Base-by-base conservation (phyloP, 2,888 invertebrate species). In the Lasioglossum malachurum region DNA sequence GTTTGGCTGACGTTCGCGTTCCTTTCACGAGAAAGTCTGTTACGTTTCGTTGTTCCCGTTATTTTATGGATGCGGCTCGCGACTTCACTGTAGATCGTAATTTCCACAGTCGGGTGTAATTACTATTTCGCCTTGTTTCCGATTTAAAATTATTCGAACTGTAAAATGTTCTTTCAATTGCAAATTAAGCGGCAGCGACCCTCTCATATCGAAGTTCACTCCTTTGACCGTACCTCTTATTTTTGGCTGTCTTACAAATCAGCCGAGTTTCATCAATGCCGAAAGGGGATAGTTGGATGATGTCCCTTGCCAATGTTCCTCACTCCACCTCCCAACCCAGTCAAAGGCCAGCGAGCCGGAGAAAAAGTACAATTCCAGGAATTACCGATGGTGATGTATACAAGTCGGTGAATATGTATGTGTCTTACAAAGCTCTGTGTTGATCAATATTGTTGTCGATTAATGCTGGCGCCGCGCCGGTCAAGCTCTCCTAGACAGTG, bases 321-420 rank as follows among this genome's bases (percentile, higher is more conserved):
- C 64, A 16, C 31, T 27, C 64, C 31, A 64, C 31, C 64, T 3
- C 5, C 19, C 31, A 0, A 19, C 31, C 64, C 19, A 64, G 31
- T 19, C 64, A 64, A 64, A 64, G 64, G 31, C 64, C 2, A 64
- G 16, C 60, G 60, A 64, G 31, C 64, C 8, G 19, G 64, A 64
- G 64, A 31, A 64, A 64, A 64, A 64, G 31, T 64, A 64, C 64
- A 31, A 64, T 64, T 64, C 31, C 64, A 8, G 7, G 64, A 64
- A 31, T 64, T 64, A 64, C 64, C 64, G 64, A 64, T 64, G 64
- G 64, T 64, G 64, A 64, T 64, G 64, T 64, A 64, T 64, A 64
- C 64, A 64, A 64, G 64, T 31, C 64, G 31, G 64, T 64, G 64
- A 64, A 64, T 64, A 64, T 64, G 64, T 31, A 64, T 64, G 64